phyloP scores from a whole-genome alignment of 2,113 vertebrate genomes.

The Microtus ochrogaster region DNA sequence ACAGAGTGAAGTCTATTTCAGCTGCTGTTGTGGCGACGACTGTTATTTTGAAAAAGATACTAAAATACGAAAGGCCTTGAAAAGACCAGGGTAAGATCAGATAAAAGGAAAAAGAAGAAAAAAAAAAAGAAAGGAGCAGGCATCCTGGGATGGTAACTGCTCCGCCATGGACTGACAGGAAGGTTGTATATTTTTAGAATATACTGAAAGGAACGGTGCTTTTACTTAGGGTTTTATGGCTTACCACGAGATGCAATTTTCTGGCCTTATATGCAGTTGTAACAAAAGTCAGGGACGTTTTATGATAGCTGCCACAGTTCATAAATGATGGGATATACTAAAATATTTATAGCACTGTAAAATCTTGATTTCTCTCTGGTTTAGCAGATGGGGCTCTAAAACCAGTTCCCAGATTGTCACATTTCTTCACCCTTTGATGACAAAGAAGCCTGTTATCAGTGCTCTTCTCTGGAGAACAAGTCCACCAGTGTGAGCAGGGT shows the following conservation, averaged over 20 bases:
- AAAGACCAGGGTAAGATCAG: conserved; percentile 88
- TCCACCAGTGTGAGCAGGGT: conserved; percentile 86
- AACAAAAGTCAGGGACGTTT: conserved; percentile 93
- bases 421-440: conserved; percentile 90
- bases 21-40: conserved; percentile 81
- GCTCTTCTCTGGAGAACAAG: conserved; percentile 83
- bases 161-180: conserved; percentile 88
- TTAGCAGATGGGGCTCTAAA: conserved; percentile 92
- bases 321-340: conserved; percentile 94
- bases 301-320: conserved; percentile 94
- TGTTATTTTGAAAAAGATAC: conserved; percentile 88
- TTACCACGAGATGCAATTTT: conserved; percentile 94
- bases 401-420: conserved; percentile 90
- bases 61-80: conserved; percentile 86
- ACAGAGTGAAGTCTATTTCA: conserved; percentile 88
- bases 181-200: conserved; percentile 93
- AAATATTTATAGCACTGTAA: conserved; percentile 95
- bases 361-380: conserved; percentile 93
- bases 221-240: conserved; percentile 94
- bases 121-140: conserved; percentile 86
- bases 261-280: conserved; percentile 93
- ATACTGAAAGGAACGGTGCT: conserved; percentile 92
- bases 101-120: conserved; percentile 80
- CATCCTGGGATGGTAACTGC: conserved; percentile 88
- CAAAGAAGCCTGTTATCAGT: conserved; percentile 87